Base-by-base conservation (phyloP, 1,140 invertebrate species). In the Listronotus bonariensis region DNA sequence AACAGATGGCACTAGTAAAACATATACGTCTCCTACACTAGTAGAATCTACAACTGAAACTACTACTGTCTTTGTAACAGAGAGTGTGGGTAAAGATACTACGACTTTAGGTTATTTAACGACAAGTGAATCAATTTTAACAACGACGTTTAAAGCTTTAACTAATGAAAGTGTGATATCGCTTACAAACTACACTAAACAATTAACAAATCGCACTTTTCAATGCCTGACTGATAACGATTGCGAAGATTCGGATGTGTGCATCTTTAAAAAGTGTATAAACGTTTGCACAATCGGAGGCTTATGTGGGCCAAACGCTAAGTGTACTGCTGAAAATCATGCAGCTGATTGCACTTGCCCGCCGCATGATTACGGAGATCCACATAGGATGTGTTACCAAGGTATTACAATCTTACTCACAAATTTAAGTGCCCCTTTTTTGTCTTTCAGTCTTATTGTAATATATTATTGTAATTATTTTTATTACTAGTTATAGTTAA, bases 261-360 rank as follows among this genome's bases (percentile, higher is more conserved):
- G 89, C 77, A 80, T 87, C 57, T 82, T 81, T 71, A 86, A 84
- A 73, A 85, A 86, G 78, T 92, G 91, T 76, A 80, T 86, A 77
- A 87, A 91, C 80, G 89, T 89, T 64, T 92, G 91, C 76, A 77
- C 83, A 70, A 77, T 76, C 65, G 78, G 74, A 49, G 85, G 83
- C 57, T 85, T 85, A 51, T 92, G 90, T 79, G 88, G 87, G 68
- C 78, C 85, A 67, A 86, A 86, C 69, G 85, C 88, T 48, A 79
- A 86, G 65, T 92, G 90, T 80, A 82, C 82, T 48, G 86, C 86
- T 42, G 80, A 85, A 59, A 87, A 89, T 79, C 89, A 91, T 77
- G 82, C 84, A 55, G 84, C 88, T 41, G 83, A 86, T 58, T 92
- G 90, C 79, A 84, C 85, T 45, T 92, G 89, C 77, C 86, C 84